A percentile compares a stretch with the other conserved stretches of the same genome.
Conservation (phyloP, 2,797 vertebrate species). For the Hydrophis major region DNA sequence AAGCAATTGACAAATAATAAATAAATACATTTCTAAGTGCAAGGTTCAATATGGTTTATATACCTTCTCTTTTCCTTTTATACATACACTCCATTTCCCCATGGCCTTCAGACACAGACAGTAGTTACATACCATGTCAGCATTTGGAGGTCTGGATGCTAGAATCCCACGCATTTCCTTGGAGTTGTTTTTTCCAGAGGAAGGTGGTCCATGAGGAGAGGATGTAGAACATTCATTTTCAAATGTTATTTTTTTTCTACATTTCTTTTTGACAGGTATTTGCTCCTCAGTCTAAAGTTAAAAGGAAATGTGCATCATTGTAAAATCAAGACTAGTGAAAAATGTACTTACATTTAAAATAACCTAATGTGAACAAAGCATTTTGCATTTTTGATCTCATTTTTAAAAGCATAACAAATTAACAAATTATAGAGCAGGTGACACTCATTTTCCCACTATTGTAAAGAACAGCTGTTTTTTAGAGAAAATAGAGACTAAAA, state of each 20-base stretch:
- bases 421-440: background rate
- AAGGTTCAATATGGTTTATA: background rate
- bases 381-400: background rate
- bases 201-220: background rate
- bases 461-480: background rate
- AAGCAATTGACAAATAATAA: no score
- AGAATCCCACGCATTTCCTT: background rate
- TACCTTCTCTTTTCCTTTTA: background rate
- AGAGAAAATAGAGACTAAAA: background rate
- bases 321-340: background rate
- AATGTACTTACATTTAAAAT: background rate
- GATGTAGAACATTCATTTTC: rapidly evolving
- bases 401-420: background rate
- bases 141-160: background rate
- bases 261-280: conserved; percentile 28
- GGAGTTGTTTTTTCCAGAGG: background rate
- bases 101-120: background rate
- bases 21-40: background rate
- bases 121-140: conserved; percentile 49
- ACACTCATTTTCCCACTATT: background rate
- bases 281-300: conserved; percentile 25
- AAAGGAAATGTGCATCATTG: background rate
- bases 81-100: background rate
- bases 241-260: conserved; percentile 17
- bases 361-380: background rate